A percentile compares a stretch with the other conserved stretches of the same genome.
Evolutionary conservation across 2,113 vertebrate species (phyloP).

Genomic region (Bubo scandiacus): DNA sequence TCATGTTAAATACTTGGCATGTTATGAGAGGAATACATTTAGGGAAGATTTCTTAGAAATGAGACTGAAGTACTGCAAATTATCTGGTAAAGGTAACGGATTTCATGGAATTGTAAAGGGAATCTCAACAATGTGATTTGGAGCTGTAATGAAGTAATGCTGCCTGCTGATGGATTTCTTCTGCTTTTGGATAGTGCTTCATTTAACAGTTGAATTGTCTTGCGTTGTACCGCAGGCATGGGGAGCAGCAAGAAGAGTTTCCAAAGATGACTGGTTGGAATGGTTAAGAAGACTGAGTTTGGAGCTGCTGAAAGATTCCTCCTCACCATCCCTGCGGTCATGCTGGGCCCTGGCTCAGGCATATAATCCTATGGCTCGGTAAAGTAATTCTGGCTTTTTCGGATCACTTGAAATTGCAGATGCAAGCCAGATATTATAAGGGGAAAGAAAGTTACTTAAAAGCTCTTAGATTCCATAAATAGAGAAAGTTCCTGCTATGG

Average conservation of each 20-base stretch:
- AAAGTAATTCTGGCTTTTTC: neutral
- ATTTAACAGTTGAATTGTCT: neutral
- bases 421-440: neutral
- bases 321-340: constrained; percentile 92
- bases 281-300: constrained; percentile 94
- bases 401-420: neutral
- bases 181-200: neutral
- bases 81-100: neutral
- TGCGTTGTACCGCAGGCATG: constrained; percentile 83
- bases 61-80: neutral
- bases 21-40: neutral
- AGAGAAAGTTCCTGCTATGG: neutral
- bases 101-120: neutral
- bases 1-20: neutral
- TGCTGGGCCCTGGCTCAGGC: constrained; percentile 98
- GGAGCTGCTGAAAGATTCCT: constrained; percentile 96
- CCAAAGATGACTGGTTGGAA: constrained; percentile 98
- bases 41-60: neutral
- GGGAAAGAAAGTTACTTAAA: neutral
- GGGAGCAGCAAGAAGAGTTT: constrained; percentile 97
- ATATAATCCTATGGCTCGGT: constrained; percentile 98
- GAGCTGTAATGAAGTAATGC: neutral
- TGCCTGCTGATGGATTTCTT: neutral
- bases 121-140: neutral
- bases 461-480: neutral